These are phyloP conservation scores for Chlamydotis undulata DNA, from an alignment of 2,113 vertebrate species.

Conservation along the genomic window DNA sequence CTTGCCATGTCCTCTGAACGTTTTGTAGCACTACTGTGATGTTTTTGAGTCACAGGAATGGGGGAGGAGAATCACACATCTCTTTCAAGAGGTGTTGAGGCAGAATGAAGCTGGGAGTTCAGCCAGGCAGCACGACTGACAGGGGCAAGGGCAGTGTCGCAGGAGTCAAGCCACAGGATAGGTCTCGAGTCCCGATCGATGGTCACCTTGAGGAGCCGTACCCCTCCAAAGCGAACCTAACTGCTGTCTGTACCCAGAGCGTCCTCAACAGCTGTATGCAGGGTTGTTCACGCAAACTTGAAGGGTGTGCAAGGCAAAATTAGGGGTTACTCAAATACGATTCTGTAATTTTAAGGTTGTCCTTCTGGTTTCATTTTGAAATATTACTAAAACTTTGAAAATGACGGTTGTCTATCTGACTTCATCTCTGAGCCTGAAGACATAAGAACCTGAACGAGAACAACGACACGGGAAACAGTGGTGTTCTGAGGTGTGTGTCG, in stretches of 20 bases:
- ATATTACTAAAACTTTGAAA: neutral
- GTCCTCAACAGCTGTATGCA: neutral
- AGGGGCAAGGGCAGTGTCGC: fast-evolving
- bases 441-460: neutral
- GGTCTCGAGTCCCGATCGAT: fast-evolving
- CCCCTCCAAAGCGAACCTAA: neutral
- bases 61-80: fast-evolving
- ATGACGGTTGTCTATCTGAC: neutral
- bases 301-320: no score
- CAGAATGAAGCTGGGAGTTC: neutral
- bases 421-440: neutral
- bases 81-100: fast-evolving
- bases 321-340: fast-evolving
- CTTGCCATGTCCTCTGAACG: fast-evolving
- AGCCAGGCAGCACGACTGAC: neutral
- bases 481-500: fast-evolving
- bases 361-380: neutral
- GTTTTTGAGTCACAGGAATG: fast-evolving
- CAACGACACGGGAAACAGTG: fast-evolving
- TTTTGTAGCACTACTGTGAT: fast-evolving
- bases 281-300: neutral
- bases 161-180: no score
- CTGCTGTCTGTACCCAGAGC: fast-evolving
- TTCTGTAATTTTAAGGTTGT: neutral
- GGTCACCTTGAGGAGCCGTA: fast-evolving